Evolutionary conservation across 1,140 invertebrate genomes (phyloP), one percentile per base, ranked within the genome.

Genomic region (Coptotermes formosanus): DNA sequence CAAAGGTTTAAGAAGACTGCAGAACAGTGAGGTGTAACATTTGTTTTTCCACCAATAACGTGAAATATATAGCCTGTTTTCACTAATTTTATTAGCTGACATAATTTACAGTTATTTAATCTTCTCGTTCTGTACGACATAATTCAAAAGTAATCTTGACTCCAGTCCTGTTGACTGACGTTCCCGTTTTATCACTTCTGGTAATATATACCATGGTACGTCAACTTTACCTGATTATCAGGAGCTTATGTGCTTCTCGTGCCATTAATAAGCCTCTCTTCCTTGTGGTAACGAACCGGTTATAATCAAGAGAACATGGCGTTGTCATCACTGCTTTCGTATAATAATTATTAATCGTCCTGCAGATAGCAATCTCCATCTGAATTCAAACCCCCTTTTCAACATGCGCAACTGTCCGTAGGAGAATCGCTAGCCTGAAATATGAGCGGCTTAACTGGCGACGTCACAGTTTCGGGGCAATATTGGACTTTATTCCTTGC

Each of bases 331-430:
- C 25, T 30, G 25, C 11, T 25, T 30, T 14, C 64, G 64, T 75
- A n/a, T 75, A 75, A 75, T 75, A 75, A 75, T 75, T 75, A 75
- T 75, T 75, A 75, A 75, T 75, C 64, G 64, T 75, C 64, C 64
- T 30, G n/a, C 25, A 30, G 64, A 75, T 75, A 75, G n/a, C n/a
- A 75, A 75, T 75, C 64, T 75, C 64, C 25, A 75, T 30, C 64
- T 30, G 64, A 75, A 75, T 75, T 30, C 25, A 30, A 30, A 30
- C 64, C 64, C 64, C 64, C 64, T 75, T 75, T 75, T 75, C 64
- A 75, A 75, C 64, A 75, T 75, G 64, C 25, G 64, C 25, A 25
- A 25, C 25, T 75, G 64, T 75, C 64, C 64, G 64, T 4, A 75
- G 64, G 64, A 75, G 64, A 75, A 75, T n/a, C 25, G 64, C 25